Evolutionary conservation across 2,797 vertebrate genomes (phyloP).

Genomic region (Notoglanidium macrostoma): DNA sequence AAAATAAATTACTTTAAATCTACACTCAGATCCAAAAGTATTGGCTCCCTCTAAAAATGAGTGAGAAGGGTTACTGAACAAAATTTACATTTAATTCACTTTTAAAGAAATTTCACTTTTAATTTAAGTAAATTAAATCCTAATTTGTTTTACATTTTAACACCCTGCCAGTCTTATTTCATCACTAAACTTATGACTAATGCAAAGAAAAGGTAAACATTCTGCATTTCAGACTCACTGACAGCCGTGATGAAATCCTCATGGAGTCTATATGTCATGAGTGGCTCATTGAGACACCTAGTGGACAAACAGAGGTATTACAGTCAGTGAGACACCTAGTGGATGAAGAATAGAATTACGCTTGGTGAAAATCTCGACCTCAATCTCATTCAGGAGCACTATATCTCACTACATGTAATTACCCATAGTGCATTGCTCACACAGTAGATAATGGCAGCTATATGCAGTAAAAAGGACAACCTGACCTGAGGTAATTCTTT

Average conservation of each 20-base stretch:
- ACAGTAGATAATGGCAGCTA: slow-evolving; percentile 8
- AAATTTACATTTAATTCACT: background rate
- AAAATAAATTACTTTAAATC: background rate
- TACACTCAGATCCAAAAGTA: background rate
- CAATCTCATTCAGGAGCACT: background rate
- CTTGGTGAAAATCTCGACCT: background rate
- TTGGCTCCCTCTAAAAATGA: background rate
- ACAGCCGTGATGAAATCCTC: slow-evolving; percentile 95
- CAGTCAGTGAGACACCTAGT: slow-evolving; percentile 14
- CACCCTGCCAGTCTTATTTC: background rate
- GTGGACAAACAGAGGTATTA: background rate
- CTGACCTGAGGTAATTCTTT: slow-evolving; percentile 98
- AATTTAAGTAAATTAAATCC: background rate
- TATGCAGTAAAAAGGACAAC: slow-evolving; percentile 38
- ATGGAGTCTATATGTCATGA: slow-evolving; percentile 95
- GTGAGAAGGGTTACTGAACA: background rate
- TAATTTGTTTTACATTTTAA: background rate
- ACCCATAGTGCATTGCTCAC: background rate
- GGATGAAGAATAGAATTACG: slow-evolving; percentile 27
- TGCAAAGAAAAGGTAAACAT: background rate
- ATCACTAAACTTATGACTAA: background rate
- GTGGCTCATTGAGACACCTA: slow-evolving; percentile 92
- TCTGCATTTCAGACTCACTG: slow-evolving; percentile 82
- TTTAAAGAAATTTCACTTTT: background rate
- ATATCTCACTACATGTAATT: background rate